Percentiles rank a stretch among this genome's conserved stretches.
phyloP scores from a whole-genome alignment of 2,888 invertebrate genomes.

The Epinotia nisella region DNA sequence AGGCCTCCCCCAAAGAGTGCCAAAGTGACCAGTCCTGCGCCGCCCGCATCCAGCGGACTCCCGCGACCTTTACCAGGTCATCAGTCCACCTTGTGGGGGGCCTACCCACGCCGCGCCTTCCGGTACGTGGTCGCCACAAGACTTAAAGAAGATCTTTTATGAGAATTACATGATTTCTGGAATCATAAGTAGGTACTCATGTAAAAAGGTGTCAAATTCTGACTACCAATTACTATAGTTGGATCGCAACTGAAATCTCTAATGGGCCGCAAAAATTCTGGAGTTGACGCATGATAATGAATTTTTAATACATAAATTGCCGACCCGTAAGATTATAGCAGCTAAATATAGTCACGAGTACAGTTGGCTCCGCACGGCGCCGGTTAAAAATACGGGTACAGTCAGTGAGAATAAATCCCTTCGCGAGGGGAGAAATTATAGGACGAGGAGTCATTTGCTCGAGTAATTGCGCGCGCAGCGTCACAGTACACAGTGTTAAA shows the following conservation, averaged over 20 bases:
- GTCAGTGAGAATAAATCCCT: constrained; percentile 40
- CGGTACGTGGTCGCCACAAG: too few relatives aligned
- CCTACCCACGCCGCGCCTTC: too few relatives aligned
- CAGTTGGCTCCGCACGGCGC: constrained; percentile 24
- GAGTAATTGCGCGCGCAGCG: constrained; percentile 68
- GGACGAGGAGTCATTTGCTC: constrained; percentile 62
- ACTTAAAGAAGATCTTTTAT: too few relatives aligned
- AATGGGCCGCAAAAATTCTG: not conserved
- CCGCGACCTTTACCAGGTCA: too few relatives aligned
- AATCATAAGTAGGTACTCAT: too few relatives aligned
- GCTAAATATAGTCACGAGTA: constrained; percentile 31
- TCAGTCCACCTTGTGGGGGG: too few relatives aligned
- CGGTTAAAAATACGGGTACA: constrained; percentile 41
- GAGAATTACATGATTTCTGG: too few relatives aligned
- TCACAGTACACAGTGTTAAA: constrained; percentile 9
- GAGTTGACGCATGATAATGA: not conserved
- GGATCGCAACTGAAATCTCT: not conserved
- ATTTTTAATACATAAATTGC: constrained; percentile 12
- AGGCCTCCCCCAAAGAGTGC: too few relatives aligned
- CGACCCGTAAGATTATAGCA: not conserved
- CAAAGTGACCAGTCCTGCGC: too few relatives aligned
- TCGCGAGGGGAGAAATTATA: constrained; percentile 41
- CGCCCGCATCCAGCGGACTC: too few relatives aligned
- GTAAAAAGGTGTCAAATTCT: not conserved
- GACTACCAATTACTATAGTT: too few relatives aligned